Conservation (phyloP, 2,113 vertebrate species). For the Nesospiza acunhae region DNA sequence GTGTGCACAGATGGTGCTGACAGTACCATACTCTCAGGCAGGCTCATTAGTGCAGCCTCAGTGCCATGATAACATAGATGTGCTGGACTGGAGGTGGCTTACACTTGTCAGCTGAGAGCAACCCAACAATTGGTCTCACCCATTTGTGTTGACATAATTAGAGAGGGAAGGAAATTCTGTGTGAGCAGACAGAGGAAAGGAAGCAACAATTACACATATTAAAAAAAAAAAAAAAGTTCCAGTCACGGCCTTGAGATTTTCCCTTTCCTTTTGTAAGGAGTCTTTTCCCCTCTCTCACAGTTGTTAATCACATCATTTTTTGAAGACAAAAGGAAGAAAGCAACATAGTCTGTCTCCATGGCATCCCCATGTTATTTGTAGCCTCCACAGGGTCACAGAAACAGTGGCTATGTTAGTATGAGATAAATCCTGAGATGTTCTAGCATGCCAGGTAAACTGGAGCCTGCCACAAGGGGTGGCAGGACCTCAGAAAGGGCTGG, state of each 20-base stretch:
- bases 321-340: background rate
- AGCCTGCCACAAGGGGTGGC: background rate
- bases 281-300: background rate
- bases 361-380: background rate
- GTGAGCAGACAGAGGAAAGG: background rate
- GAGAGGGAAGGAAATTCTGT: background rate
- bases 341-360: background rate
- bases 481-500: background rate
- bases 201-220: background rate
- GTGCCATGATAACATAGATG: background rate
- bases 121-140: background rate
- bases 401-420: background rate
- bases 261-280: background rate
- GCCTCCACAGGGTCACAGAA: background rate
- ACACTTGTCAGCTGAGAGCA: background rate
- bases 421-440: background rate
- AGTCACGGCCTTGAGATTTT: background rate
- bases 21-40: background rate
- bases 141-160: background rate
- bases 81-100: background rate
- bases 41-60: slow-evolving; percentile 35
- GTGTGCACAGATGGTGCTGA: slow-evolving; percentile 7
- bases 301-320: background rate
- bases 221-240: background rate
- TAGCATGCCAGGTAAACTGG: background rate